A percentile compares a stretch with the other conserved stretches of the same genome.
Evolutionary conservation across 2,888 invertebrate species (phyloP).

Genomic region (Glaucopsyche alexis): DNA sequence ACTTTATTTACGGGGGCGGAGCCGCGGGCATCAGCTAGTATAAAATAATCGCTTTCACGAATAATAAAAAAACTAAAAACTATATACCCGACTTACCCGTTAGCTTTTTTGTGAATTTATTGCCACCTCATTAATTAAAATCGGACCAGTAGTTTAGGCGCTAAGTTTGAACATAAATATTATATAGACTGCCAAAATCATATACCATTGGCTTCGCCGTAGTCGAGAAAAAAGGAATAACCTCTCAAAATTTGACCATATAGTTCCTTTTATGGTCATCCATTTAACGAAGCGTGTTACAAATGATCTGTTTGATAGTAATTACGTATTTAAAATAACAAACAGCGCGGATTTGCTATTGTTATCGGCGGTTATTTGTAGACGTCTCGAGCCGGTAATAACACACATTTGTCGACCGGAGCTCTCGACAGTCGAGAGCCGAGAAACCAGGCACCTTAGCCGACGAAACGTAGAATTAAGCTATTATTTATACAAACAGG

Average conservation of each 20-base stretch:
- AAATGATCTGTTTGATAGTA: constrained; percentile 32
- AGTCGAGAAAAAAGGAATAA: not conserved
- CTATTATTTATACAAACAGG: constrained; percentile 74
- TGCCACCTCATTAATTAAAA: too few relatives aligned
- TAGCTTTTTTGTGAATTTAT: too few relatives aligned
- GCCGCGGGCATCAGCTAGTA: too few relatives aligned
- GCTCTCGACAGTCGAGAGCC: constrained; percentile 52
- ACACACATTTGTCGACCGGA: constrained; percentile 63
- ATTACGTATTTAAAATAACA: constrained; percentile 48
- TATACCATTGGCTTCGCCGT: too few relatives aligned
- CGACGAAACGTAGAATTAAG: constrained; percentile 70
- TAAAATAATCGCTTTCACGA: too few relatives aligned
- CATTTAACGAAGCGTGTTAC: not conserved
- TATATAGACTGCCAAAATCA: too few relatives aligned
- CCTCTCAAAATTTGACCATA: not conserved
- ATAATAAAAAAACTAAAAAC: too few relatives aligned
- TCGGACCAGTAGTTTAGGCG: too few relatives aligned
- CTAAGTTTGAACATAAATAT: too few relatives aligned
- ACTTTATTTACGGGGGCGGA: too few relatives aligned
- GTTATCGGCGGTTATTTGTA: constrained; percentile 59
- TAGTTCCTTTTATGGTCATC: not conserved
- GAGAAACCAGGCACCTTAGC: constrained; percentile 73
- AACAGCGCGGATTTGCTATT: constrained; percentile 46
- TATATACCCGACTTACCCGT: too few relatives aligned
- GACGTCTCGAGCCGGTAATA: constrained; percentile 57